Evolutionary conservation across 1,140 invertebrate species (phyloP), one percentile per base, ranked within the genome.

Genomic region (Tachypleus tridentatus): DNA sequence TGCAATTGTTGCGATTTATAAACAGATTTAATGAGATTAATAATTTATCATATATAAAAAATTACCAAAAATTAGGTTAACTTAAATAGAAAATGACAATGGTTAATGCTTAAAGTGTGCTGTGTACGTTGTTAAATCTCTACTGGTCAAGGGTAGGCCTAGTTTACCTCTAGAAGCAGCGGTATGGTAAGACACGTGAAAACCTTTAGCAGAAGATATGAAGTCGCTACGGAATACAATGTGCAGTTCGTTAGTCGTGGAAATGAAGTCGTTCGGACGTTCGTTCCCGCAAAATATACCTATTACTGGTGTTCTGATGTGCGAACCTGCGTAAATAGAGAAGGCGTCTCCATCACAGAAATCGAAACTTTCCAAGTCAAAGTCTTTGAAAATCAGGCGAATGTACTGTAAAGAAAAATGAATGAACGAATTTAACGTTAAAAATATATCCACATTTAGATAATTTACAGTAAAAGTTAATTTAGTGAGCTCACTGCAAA

Each of bases 241-340:
- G 8, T 51, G 49, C 3, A 65, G 8, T 5, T 29, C 60, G 29
- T 62, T 62, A 3, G 5, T 47, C 3, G 53, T 11, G 11, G 61
- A 58, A 8, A 65, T 53, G 5, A 62, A 9, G 50, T 57, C 54
- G 8, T 50, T 49, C 47, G 52, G 50, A 3, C 11, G 58, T 5
- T 7, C 3, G 29, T 65, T 62, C 53, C 64, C 64, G 54, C 64
- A 65, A 53, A 65, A 65, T 5, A 58, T 29, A 8, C 60, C 60
- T 8, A 58, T 49, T 5, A 56, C 52, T 11, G 54, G 56, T n/a
- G 11, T 53, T 6, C 5, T 5, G 4, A 5, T 10, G 50, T 8
- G 48, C 4, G 10, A 5, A 9, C 64, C 64, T 57, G 61, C 64
- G 8, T 49, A 53, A 52, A 65, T 52, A 49, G 5, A 29, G 4